Evolutionary conservation across 2,888 invertebrate species (phyloP).

Genomic region (Ommatoiulus sabulosus): DNA sequence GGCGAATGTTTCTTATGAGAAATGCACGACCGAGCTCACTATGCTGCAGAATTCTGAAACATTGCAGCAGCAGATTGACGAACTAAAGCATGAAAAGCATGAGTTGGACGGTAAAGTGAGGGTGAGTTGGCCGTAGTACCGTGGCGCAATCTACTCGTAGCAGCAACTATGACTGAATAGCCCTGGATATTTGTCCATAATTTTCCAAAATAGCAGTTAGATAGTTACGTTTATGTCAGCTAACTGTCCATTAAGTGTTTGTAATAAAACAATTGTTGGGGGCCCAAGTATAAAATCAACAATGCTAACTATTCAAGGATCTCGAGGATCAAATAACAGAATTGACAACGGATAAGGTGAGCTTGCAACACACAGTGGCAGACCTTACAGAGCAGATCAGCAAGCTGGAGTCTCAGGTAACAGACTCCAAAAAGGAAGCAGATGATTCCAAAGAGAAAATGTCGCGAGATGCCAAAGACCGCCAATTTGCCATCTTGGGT

Average conservation of each 20-base stretch:
- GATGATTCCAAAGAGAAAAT: constrained; percentile 62
- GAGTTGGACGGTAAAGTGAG: background rate
- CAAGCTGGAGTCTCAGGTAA: constrained; percentile 52
- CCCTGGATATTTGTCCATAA: background rate
- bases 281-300: background rate
- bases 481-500: constrained; percentile 58
- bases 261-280: background rate
- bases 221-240: background rate
- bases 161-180: background rate
- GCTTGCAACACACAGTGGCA: constrained; percentile 56
- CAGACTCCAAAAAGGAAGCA: constrained; percentile 50
- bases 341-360: constrained; percentile 56
- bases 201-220: background rate
- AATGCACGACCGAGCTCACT: constrained; percentile 47
- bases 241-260: background rate
- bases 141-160: background rate
- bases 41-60: constrained; percentile 44
- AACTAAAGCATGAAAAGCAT: background rate
- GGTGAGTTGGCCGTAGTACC: background rate
- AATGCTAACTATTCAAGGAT: constrained; percentile 45
- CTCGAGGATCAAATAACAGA: constrained; percentile 52
- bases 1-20: constrained; percentile 48
- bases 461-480: constrained; percentile 62
- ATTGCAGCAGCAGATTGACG: constrained; percentile 47
- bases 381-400: constrained; percentile 29